Percentiles rank a stretch among this genome's conserved stretches.
Conservation (phyloP, 1,140 invertebrate species). For the Asbolus verrucosus region DNA sequence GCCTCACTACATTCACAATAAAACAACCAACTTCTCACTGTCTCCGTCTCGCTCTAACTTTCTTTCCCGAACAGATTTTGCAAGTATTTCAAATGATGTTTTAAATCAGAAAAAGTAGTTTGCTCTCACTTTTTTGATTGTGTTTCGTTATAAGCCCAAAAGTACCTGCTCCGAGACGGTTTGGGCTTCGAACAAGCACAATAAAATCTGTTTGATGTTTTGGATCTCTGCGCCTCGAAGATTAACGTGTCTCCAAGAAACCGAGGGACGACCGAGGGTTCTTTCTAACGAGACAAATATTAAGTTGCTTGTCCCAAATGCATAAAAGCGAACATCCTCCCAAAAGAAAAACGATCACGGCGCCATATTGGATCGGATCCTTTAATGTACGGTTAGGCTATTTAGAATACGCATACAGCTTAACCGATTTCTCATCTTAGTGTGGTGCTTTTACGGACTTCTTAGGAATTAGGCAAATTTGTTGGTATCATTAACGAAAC, state of each 20-base stretch:
- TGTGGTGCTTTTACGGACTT: too few species aligned
- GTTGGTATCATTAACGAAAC: too few species aligned
- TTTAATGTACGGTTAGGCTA: too few species aligned
- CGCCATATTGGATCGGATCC: too few species aligned
- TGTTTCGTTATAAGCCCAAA: not conserved
- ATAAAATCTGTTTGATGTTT: conserved; percentile 32
- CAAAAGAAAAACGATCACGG: not conserved
- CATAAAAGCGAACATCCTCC: conserved; percentile 29
- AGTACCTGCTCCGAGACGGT: conserved; percentile 17
- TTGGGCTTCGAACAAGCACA: too few species aligned
- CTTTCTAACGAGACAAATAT: conserved; percentile 19
- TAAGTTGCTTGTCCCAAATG: too few species aligned
- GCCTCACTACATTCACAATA: conserved; percentile 29
- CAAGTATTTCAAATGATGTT: conserved; percentile 11
- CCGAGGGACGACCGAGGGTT: too few species aligned
- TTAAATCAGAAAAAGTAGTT: conserved; percentile 14
- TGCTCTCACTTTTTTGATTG: conserved; percentile 6
- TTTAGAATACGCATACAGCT: too few species aligned
- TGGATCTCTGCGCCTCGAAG: not conserved
- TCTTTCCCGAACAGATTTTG: conserved; percentile 15
- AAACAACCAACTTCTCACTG: conserved; percentile 20
- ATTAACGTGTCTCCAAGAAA: conserved; percentile 33
- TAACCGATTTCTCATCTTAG: too few species aligned
- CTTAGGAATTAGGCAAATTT: too few species aligned
- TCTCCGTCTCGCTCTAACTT: too few species aligned